Evolutionary conservation across 2,113 vertebrate genomes (phyloP).

Genomic region (Semnornis frantzii): DNA sequence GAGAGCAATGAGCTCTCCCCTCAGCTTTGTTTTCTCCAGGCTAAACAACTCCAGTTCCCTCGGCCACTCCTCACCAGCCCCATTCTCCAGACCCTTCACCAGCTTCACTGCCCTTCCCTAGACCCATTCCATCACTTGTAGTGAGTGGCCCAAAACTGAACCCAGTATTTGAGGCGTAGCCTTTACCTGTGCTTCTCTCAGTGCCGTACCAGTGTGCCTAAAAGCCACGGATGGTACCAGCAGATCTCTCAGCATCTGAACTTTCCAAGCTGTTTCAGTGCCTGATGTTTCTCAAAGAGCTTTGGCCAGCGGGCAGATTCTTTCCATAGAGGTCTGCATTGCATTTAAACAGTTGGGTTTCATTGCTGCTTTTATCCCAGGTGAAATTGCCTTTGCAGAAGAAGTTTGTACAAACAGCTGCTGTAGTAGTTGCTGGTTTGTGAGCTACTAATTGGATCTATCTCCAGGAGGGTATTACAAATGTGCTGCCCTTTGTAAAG

Average conservation of each 20-base stretch:
- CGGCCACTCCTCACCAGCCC: no score
- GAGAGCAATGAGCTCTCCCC: no score
- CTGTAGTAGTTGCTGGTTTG: background rate
- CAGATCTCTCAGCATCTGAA: background rate
- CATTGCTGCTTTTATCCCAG: background rate
- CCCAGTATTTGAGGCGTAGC: background rate
- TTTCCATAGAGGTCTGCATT: background rate
- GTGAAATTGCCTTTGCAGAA: background rate
- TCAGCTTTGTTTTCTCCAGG: no score
- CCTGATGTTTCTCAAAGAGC: background rate
- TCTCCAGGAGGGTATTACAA: background rate
- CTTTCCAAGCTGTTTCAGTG: background rate
- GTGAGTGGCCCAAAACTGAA: no score
- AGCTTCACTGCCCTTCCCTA: no score
- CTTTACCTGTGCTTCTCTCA: background rate
- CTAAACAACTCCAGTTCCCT: no score
- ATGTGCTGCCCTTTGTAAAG: background rate
- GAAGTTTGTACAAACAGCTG: background rate
- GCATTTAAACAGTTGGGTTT: background rate
- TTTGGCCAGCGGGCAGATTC: background rate
- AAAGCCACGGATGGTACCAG: background rate
- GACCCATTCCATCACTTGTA: no score
- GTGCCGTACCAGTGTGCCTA: fast-evolving
- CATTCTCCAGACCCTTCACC: no score
- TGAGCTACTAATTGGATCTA: background rate